Base-by-base conservation (phyloP, 2,797 vertebrate species). In the Serranus cabrilla region DNA sequence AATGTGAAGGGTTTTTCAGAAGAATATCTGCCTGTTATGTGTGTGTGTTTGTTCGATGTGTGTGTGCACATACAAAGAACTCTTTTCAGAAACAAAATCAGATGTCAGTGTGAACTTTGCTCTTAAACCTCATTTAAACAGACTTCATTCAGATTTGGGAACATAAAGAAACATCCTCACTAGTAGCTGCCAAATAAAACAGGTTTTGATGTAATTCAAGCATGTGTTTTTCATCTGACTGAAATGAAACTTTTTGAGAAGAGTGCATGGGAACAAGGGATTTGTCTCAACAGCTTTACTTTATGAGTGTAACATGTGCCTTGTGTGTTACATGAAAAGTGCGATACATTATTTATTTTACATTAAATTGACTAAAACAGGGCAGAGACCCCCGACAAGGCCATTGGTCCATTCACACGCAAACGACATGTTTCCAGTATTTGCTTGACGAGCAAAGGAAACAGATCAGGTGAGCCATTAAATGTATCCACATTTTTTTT, bases 181-280 rank as follows among this genome's bases (percentile, higher is more conserved):
- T n/a, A 40, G 4, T 16, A 31, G 27, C 51, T 51, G 54, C 63
- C 20, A 73, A 52, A 62, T 58, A 21, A 45, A 76, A 65, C 7
- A 68, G 54, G 4, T 13, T 23, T 25, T 27, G 5, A 8, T 70
- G 34, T 40, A 27, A 25, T 25, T 56, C 12, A 37, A 54, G 43
- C 0, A 39, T 18, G n/a, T n/a, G 16, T 31, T 65, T 80, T 34
- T 55, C 43, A 58, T 16, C 73, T 61, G 45, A 25, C 17, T 51
- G 13, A 8, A 14, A 21, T 66, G 43, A 62, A 61, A 3, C 45
- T 12, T 23, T 57, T 39, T 1, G 1, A n/a, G 27, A 47, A 16
- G 5, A 50, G n/a, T n/a, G n/a, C n/a, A 7, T 11, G 14, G 8
- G 23, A 58, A 20, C 34, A 60, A 10, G 23, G 31, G 27, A 52